Evolutionary conservation across 2,113 vertebrate genomes (phyloP).

Genomic region (Capreolus pygargus): DNA sequence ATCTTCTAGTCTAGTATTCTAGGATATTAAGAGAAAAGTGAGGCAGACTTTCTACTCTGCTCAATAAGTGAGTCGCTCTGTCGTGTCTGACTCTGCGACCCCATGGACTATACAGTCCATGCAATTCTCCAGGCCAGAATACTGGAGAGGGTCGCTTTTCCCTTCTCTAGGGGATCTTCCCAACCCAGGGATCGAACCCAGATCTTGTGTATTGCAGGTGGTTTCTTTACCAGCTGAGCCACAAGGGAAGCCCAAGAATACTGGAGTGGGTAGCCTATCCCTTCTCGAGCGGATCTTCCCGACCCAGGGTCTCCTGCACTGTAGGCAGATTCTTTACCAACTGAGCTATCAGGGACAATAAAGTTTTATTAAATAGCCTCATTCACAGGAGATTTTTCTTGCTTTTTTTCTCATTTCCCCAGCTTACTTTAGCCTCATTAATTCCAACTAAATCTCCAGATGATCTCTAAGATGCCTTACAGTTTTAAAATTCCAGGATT

Average conservation of each 20-base stretch:
- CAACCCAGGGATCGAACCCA: not conserved
- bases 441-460: conserved; percentile 61
- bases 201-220: fast-evolving
- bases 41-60: not conserved
- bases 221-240: not conserved
- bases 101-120: not conserved
- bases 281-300: not conserved
- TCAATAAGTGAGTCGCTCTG: not conserved
- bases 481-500: conserved; percentile 44
- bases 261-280: not conserved
- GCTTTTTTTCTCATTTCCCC: not conserved
- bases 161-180: not conserved
- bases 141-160: not conserved
- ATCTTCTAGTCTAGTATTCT: not conserved
- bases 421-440: conserved; percentile 69
- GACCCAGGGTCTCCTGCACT: not conserved
- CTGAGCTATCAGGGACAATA: not conserved
- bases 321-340: not conserved
- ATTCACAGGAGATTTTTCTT: conserved; percentile 14
- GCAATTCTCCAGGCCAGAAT: not conserved
- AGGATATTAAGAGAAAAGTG: not conserved
- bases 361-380: conserved; percentile 19
- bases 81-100: not conserved
- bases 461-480: conserved; percentile 29
- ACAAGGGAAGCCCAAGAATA: not conserved